Evolutionary conservation across 2,888 invertebrate species (phyloP).

Genomic region (Pristionchus arcanus): DNA sequence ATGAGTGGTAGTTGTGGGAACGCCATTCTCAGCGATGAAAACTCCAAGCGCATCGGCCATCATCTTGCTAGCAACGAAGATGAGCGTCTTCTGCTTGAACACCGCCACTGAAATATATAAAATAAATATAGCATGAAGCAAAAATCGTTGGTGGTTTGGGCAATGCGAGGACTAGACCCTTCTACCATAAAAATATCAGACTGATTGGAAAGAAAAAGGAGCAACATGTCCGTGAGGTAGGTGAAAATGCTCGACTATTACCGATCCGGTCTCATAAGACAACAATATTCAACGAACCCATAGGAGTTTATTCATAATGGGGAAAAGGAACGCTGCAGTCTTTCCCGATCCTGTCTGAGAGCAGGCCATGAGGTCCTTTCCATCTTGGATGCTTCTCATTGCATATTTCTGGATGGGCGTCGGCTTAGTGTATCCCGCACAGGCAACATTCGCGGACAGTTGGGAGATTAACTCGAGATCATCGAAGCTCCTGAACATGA

Average conservation of each 20-base stretch:
- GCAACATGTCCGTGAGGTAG: too few relatives aligned
- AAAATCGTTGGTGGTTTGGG: too few relatives aligned
- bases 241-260: too few relatives aligned
- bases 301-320: conserved; percentile 76
- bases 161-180: too few relatives aligned
- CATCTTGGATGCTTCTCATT: conserved; percentile 87
- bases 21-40: conserved; percentile 88
- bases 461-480: conserved; percentile 85
- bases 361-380: conserved; percentile 95
- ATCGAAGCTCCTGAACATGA: conserved; percentile 83
- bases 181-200: too few relatives aligned
- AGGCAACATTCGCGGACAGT: conserved; percentile 87
- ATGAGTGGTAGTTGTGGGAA: conserved; percentile 86
- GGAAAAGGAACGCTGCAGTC: conserved; percentile 81
- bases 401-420: conserved; percentile 96
- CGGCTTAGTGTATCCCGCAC: conserved; percentile 89
- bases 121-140: too few relatives aligned
- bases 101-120: conserved; percentile 31
- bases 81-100: conserved; percentile 81
- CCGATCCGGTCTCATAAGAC: too few relatives aligned
- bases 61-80: conserved; percentile 93
- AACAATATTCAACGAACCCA: too few relatives aligned
- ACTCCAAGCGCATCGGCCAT: conserved; percentile 93
- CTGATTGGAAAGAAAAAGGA: too few relatives aligned
- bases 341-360: conserved; percentile 99